A percentile compares a stretch with the other conserved stretches of the same genome.
phyloP scores from a whole-genome alignment of 2,113 vertebrate genomes.

The Urocitellus parryii region DNA sequence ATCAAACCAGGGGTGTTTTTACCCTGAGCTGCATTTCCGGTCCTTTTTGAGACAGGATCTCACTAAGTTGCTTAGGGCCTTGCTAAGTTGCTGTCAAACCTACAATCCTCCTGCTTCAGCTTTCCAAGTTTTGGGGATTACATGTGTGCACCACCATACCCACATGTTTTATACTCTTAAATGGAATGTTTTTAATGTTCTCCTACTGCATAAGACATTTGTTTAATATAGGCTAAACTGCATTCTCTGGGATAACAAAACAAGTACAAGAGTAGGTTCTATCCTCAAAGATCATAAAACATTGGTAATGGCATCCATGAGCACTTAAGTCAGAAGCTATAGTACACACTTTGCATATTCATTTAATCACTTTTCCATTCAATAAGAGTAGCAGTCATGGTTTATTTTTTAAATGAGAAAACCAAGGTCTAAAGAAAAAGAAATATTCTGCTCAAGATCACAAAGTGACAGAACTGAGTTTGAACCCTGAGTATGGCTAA shows the following conservation, averaged over 20 bases:
- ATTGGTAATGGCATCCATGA: background rate
- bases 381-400: background rate
- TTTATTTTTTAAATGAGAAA: constrained; percentile 50
- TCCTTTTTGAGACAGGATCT: too few relatives aligned
- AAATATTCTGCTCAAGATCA: background rate
- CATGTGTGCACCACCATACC: too few relatives aligned
- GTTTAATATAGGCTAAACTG: background rate
- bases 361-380: background rate
- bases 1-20: too few relatives aligned
- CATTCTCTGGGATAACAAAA: background rate
- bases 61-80: too few relatives aligned
- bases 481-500: background rate
- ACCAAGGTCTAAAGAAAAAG: background rate
- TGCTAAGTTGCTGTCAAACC: too few relatives aligned
- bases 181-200: background rate
- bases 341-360: background rate
- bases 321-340: background rate
- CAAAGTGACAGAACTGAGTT: background rate
- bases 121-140: too few relatives aligned
- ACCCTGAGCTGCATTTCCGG: too few relatives aligned
- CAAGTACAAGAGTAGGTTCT: background rate
- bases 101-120: too few relatives aligned
- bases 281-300: background rate
- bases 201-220: background rate
- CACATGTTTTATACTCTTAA: background rate